Evolutionary conservation across 2,888 invertebrate genomes (phyloP), one percentile per base, ranked within the genome.

Genomic region (Brachylomia viminalis): DNA sequence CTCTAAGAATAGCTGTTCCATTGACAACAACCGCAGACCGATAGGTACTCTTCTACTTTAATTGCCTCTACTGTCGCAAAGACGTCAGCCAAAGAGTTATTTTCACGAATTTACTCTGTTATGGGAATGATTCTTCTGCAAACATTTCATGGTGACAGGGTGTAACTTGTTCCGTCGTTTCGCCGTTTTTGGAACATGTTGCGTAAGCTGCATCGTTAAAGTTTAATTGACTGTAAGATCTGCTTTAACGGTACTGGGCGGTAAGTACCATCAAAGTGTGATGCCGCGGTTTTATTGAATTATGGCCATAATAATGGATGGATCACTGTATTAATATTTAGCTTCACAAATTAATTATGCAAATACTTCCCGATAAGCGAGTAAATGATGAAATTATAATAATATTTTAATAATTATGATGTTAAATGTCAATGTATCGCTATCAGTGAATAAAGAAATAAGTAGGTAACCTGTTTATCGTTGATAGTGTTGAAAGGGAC

Each of bases 121-220:
- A 38, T 38, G 38, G 2, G 38, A 38, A 38, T 38, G 38, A 38
- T 38, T 38, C 38, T 83, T 75, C 81, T 83, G 75, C 47, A 58
- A 66, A 66, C 17, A 38, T 54, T 62, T 13, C 65, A 73, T 79
- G 61, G 58, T 80, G 72, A 64, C 83, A 71, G 72, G 81, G 82
- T 75, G 77, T 59, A 76, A 87, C 88, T 82, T 80, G 88, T 88
- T 88, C 81, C 79, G 68, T 64, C 75, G 73, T 73, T 68, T 86
- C 70, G 82, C 86, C 86, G 71, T 88, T 88, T 88, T 88, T 62
- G 87, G 82, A 79, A 77, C 77, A 74, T 45, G 83, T 88, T 88
- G 86, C 80, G 87, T 88, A 88, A 88, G 80, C 67, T 72, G 81
- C 77, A 77, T 86, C 86, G 86, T 87, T 87, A 87, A 86, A 82